phyloP scores from a whole-genome alignment of 2,797 vertebrate species.

The Arnoldichthys spilopterus region DNA sequence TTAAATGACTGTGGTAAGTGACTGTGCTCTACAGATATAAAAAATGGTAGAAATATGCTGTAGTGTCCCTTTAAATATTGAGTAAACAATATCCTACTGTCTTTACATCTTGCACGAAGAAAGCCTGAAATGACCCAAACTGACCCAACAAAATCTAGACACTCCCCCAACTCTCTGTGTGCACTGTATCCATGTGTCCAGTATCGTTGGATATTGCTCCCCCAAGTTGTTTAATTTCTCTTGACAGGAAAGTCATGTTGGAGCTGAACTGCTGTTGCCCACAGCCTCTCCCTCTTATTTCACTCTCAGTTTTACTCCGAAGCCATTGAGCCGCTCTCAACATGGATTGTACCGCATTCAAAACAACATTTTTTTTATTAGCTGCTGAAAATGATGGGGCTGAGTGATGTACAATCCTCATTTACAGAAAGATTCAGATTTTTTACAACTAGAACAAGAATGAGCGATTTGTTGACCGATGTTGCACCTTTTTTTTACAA shows the following conservation, averaged over 20 bases:
- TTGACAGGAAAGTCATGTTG: background rate
- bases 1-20: too few species aligned
- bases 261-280: background rate
- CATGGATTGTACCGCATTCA: background rate
- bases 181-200: background rate
- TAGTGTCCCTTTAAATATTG: too few species aligned
- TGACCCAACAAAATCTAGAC: background rate
- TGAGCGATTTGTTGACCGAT: too few species aligned
- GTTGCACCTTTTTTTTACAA: too few species aligned
- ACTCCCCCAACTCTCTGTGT: background rate
- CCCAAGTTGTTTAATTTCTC: background rate
- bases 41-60: too few species aligned
- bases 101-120: background rate
- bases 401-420: background rate
- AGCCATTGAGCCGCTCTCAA: background rate
- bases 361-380: background rate
- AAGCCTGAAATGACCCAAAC: too few species aligned
- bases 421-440: too few species aligned
- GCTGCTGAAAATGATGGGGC: background rate
- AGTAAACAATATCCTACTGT: too few species aligned
- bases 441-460: too few species aligned
- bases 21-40: too few species aligned
- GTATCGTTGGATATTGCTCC: background rate
- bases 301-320: background rate
- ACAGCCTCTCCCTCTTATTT: background rate